Percentiles rank a stretch among this genome's conserved stretches.
These are phyloP conservation scores for Sebastes baramenuke DNA, from an alignment of 2,797 vertebrate species.

Conservation along the genomic window DNA sequence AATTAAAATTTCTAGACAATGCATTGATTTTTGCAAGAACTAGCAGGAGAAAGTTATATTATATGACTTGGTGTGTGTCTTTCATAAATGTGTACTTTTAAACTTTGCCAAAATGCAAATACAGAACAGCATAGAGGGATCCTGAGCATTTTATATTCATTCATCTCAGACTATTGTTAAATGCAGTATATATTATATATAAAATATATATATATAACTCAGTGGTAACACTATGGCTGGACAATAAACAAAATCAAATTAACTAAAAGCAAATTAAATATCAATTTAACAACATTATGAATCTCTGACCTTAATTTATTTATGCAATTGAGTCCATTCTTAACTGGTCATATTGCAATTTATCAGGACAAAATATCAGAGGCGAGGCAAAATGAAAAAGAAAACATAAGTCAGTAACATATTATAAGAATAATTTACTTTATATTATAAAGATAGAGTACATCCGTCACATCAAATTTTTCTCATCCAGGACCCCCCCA, in stretches of 20 bases:
- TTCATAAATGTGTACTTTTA: background rate
- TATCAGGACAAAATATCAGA: background rate
- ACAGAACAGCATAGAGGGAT: background rate
- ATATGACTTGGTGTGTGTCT: background rate
- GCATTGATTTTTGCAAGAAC: background rate
- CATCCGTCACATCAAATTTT: background rate
- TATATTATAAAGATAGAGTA: background rate
- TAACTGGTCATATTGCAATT: background rate
- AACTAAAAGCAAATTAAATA: no score
- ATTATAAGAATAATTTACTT: background rate
- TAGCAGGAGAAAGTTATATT: background rate
- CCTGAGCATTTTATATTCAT: background rate
- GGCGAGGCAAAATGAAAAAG: background rate
- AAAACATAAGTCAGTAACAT: background rate
- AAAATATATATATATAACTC: background rate
- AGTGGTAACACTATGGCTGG: background rate
- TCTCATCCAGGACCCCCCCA: conserved; percentile 77
- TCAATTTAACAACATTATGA: background rate
- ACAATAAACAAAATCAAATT: background rate
- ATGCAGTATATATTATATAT: background rate
- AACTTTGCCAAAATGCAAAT: background rate
- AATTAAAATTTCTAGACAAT: background rate
- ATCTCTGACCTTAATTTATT: background rate
- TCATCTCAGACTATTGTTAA: background rate
- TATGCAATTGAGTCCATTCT: background rate